These are phyloP conservation scores for Pteronura brasiliensis DNA, from an alignment of 2,113 vertebrate species.

Conservation along the genomic window DNA sequence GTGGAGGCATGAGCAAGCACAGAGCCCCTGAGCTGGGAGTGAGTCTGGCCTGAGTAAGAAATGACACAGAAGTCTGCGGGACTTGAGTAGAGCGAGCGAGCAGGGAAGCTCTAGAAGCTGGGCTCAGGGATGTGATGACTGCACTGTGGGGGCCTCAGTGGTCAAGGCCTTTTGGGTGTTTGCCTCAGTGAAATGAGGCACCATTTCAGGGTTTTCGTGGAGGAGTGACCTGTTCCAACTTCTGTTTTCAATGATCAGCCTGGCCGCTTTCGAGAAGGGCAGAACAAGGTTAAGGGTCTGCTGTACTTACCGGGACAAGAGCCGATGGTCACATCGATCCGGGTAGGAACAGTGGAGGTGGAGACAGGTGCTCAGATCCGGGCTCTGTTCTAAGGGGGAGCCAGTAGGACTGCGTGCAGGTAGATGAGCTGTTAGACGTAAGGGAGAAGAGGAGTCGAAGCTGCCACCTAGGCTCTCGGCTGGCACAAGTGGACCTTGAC, in stretches of 20 bases:
- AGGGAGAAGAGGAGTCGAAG: background rate
- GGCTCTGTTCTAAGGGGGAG: background rate
- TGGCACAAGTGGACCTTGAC: background rate
- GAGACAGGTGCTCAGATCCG: background rate
- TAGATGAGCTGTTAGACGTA: background rate
- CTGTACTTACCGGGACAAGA: background rate
- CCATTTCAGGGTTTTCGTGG: background rate
- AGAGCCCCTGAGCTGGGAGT: background rate
- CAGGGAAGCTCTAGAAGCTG: background rate
- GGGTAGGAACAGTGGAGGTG: background rate
- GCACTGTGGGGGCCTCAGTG: background rate
- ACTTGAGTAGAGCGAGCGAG: background rate
- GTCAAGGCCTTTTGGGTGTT: background rate
- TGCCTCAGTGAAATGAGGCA: background rate
- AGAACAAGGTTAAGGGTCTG: background rate
- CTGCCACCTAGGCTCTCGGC: background rate
- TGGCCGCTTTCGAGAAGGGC: background rate
- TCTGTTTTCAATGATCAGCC: background rate
- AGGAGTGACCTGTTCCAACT: background rate
- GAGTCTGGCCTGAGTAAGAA: background rate
- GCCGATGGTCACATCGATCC: background rate
- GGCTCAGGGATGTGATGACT: background rate
- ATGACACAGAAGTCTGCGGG: background rate
- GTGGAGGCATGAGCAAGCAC: background rate
- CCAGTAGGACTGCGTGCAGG: background rate